Conservation (phyloP, 2,797 vertebrate genomes). For the Sebastes glaucus region DNA sequence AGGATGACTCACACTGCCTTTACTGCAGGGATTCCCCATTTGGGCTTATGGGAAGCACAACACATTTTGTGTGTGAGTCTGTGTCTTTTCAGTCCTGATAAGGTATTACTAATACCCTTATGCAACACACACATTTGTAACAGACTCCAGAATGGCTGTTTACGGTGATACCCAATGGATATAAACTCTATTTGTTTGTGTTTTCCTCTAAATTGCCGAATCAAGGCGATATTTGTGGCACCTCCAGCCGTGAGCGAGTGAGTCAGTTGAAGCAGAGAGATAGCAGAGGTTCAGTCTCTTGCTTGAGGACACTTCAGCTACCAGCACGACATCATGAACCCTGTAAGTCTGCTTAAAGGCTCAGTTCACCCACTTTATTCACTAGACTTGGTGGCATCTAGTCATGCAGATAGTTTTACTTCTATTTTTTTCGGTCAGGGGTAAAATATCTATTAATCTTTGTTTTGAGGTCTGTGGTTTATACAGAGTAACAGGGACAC, state of each 20-base stretch:
- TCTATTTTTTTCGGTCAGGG: not conserved
- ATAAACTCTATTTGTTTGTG: conserved; percentile 27
- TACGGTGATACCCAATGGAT: conserved; percentile 10
- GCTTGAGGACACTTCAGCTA: conserved; percentile 14
- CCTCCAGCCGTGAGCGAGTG: conserved; percentile 9
- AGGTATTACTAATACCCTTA: conserved; percentile 30
- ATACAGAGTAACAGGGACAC: not conserved
- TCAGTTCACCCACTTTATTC: not conserved
- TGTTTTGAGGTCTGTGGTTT: not conserved
- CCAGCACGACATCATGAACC: conserved; percentile 1
- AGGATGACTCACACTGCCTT: conserved; percentile 70
- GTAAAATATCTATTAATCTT: too few species aligned
- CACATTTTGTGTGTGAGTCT: conserved; percentile 37
- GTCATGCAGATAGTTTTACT: not conserved
- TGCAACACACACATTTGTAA: conserved; percentile 10
- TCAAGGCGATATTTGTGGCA: conserved; percentile 2
- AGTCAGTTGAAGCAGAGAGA: conserved; percentile 33
- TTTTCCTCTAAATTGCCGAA: conserved; percentile 35
- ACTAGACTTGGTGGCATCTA: not conserved
- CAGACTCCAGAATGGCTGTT: not conserved
- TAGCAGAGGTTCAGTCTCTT: not conserved
- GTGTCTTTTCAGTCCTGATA: conserved; percentile 10
- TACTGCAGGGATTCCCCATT: conserved; percentile 71
- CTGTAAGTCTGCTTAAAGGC: not conserved
- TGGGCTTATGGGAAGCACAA: conserved; percentile 45